Base-by-base conservation (phyloP, 2,888 invertebrate species). In the Pristionchus japonicus region DNA sequence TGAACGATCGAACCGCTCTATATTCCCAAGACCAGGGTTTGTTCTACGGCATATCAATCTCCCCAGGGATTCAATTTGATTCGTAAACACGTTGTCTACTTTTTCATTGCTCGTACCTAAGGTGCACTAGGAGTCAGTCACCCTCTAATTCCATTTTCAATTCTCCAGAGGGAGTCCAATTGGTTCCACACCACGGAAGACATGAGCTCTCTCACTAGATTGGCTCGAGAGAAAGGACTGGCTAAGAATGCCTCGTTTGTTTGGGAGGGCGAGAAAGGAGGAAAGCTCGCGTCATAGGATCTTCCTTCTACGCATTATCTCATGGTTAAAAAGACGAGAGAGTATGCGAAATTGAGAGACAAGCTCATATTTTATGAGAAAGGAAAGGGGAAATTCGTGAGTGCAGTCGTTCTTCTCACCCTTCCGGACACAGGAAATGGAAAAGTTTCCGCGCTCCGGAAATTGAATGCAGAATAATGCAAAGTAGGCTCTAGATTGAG, bases 341-440 rank as follows among this genome's bases (percentile, higher is more conserved):
- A n/a, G n/a, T n/a, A n/a, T n/a, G n/a, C n/a, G n/a, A n/a, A n/a
- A n/a, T n/a, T n/a, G n/a, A n/a, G n/a, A n/a, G n/a, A n/a, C n/a
- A n/a, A n/a, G n/a, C n/a, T n/a, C n/a, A n/a, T n/a, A n/a, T n/a
- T n/a, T n/a, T n/a, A n/a, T n/a, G n/a, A n/a, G n/a, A 52, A 52
- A 52, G 52, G 52, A 23, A 17, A 20, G 34, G 37, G 70, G 37
- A 37, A 23, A 70, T 20, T 40, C 6, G 34, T 34, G 37, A 20
- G 57, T 17, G 70, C 4, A 70, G 40, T 23, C 37, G 37, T 37
- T 70, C 37, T 70, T 70, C 17, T 20, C 17, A 20, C 70, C 13
- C 70, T 70, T 70, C 70, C 70, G 70, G 23, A 34, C 34, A 23
- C 37, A 31, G 70, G 70, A 70, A 70, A 70, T 70, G 70, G 70